phyloP scores from a whole-genome alignment of 2,113 vertebrate genomes.

The Calyptommatus sinebrachiatus region DNA sequence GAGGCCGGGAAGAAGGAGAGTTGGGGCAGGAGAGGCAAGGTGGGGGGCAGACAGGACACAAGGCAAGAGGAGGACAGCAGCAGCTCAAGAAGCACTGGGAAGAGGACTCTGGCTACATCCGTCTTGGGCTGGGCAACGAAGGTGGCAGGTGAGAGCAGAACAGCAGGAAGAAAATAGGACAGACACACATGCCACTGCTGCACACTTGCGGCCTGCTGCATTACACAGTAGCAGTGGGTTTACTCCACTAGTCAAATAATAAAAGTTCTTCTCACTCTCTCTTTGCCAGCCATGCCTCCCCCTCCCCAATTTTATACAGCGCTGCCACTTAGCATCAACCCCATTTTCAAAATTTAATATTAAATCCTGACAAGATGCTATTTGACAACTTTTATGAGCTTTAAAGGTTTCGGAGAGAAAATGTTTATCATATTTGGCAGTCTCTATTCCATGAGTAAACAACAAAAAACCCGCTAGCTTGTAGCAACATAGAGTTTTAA shows the following conservation, averaged over 20 bases:
- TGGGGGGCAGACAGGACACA: no score
- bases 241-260: constrained; percentile 9
- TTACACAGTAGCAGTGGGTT: no score
- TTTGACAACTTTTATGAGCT: constrained; percentile 13
- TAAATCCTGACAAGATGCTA: constrained; percentile 4
- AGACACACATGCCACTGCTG: no score
- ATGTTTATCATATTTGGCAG: constrained; percentile 38
- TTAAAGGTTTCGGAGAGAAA: constrained; percentile 27
- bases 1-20: no score
- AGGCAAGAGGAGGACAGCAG: no score
- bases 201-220: no score
- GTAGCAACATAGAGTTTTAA: constrained; percentile 29
- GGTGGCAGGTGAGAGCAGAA: no score
- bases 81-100: no score
- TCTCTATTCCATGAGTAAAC: constrained; percentile 49
- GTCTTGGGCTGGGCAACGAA: no score
- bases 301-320: constrained; percentile 44
- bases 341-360: constrained; percentile 27
- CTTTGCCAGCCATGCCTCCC: neutral
- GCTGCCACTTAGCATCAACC: neutral
- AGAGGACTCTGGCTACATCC: no score
- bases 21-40: no score
- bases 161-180: no score
- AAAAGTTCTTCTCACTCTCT: constrained; percentile 23
- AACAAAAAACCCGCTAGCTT: constrained; percentile 17